A percentile compares a stretch with the other conserved stretches of the same genome.
phyloP scores from a whole-genome alignment of 2,797 vertebrate species.

The Sebastes cheni region DNA sequence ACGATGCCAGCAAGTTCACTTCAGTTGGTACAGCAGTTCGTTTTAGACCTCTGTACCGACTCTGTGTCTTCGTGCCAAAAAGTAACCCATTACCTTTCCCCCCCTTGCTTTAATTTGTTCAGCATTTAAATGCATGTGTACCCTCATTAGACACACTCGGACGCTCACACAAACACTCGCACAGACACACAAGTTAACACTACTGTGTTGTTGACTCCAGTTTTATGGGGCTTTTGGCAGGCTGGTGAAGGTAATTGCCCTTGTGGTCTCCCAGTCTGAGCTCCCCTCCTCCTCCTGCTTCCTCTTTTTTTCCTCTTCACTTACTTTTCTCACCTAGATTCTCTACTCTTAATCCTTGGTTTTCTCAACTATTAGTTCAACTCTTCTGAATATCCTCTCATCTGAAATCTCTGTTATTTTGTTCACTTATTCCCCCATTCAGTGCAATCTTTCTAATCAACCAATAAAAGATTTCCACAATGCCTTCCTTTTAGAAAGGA shows the following conservation, averaged over 20 bases:
- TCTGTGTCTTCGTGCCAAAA: conserved; percentile 58
- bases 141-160: conserved; percentile 70
- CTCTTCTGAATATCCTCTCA: background rate
- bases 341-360: conserved; percentile 8
- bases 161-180: conserved; percentile 54
- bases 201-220: conserved; percentile 81
- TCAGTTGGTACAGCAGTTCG: conserved; percentile 25
- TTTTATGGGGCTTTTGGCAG: conserved; percentile 85
- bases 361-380: conserved; percentile 20
- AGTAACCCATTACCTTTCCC: conserved; percentile 48
- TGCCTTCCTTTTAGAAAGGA: background rate
- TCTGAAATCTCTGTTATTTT: background rate
- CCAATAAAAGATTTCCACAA: background rate
- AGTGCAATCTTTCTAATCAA: background rate
- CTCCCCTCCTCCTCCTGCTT: conserved; percentile 58
- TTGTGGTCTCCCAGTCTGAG: conserved; percentile 79
- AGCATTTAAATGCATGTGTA: conserved; percentile 73
- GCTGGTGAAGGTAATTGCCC: conserved; percentile 81
- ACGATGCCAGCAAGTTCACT: conserved; percentile 31
- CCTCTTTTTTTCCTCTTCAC: conserved; percentile 62
- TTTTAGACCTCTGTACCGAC: conserved; percentile 41
- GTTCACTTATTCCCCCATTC: background rate
- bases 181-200: conserved; percentile 76
- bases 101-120: conserved; percentile 72
- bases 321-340: conserved; percentile 60